Conservation (phyloP, 2,888 invertebrate genomes). For the Scaptomyza polygonia region DNA sequence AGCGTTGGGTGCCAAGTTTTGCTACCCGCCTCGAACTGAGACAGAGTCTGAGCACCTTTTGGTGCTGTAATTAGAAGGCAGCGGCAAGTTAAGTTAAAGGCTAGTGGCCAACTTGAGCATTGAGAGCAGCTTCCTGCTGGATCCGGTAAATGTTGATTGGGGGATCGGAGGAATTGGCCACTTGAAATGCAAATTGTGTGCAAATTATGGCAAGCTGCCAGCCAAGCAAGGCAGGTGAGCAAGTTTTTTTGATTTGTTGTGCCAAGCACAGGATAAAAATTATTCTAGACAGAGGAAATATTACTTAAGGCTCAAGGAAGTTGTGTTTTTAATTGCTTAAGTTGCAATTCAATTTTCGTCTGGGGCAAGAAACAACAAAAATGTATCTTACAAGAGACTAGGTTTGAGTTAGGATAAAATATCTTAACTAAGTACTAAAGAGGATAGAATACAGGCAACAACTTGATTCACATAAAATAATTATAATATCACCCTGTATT, state of each 20-base stretch:
- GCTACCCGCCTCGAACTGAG: constrained; percentile 20
- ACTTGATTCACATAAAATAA: no score
- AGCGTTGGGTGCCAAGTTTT: constrained; percentile 54
- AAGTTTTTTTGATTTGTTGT: constrained; percentile 52
- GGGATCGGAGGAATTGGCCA: constrained; percentile 84
- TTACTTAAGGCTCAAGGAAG: constrained; percentile 51
- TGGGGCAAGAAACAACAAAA: not conserved
- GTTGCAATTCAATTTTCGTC: constrained; percentile 64
- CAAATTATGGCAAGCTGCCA: constrained; percentile 85
- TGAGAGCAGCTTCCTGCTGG: constrained; percentile 16
- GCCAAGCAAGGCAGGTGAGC: constrained; percentile 61
- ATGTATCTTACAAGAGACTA: not conserved
- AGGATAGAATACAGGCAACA: no score
- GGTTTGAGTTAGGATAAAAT: not conserved
- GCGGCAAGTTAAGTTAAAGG: constrained; percentile 40
- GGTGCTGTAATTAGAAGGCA: constrained; percentile 74
- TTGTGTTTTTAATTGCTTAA: constrained; percentile 68
- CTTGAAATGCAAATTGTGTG: constrained; percentile 88
- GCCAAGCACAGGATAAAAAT: constrained; percentile 27
- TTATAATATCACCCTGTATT: no score
- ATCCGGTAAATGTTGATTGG: constrained; percentile 3
- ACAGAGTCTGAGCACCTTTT: constrained; percentile 52
- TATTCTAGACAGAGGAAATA: constrained; percentile 53
- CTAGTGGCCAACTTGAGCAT: constrained; percentile 64
- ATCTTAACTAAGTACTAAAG: no score